phyloP scores from a whole-genome alignment of 2,888 invertebrate genomes.

The Euproctis similis region DNA sequence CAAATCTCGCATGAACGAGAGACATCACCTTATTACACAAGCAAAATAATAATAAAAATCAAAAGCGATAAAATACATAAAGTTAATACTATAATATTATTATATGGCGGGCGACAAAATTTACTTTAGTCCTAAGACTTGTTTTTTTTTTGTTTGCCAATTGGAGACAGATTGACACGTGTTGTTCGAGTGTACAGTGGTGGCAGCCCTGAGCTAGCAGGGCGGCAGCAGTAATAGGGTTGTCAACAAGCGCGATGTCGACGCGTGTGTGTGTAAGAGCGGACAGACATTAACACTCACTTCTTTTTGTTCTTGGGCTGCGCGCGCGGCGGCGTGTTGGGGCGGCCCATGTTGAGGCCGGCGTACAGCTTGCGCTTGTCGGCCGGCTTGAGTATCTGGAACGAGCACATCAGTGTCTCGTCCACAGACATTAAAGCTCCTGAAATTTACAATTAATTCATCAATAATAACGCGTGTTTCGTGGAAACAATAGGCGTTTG shows the following conservation, averaged over 20 bases:
- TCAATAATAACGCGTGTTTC: too few relatives aligned
- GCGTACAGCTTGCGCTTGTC: conserved; percentile 98
- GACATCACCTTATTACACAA: too few relatives aligned
- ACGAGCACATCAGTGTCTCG: conserved; percentile 99
- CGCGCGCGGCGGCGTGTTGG: conserved; percentile 97
- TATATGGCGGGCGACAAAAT: not conserved
- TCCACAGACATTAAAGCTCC: conserved; percentile 99
- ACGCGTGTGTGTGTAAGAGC: conserved; percentile 3
- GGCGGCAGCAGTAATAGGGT: too few relatives aligned
- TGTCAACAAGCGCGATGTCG: not conserved
- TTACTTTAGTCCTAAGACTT: too few relatives aligned
- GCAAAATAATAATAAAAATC: not conserved
- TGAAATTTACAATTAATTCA: conserved; percentile 28
- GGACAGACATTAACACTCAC: conserved; percentile 71
- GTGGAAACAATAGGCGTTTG: too few relatives aligned
- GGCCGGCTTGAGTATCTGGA: conserved; percentile 96
- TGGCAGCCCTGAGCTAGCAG: conserved; percentile 1
- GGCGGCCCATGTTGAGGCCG: conserved; percentile 94
- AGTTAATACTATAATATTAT: not conserved
- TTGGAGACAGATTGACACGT: too few relatives aligned
- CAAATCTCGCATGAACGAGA: too few relatives aligned
- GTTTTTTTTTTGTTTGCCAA: too few relatives aligned
- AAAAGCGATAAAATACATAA: not conserved
- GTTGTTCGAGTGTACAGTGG: conserved; percentile 1
- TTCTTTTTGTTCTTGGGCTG: conserved; percentile 96